phyloP scores from a whole-genome alignment of 2,113 vertebrate species.

The Prunella himalayana region DNA sequence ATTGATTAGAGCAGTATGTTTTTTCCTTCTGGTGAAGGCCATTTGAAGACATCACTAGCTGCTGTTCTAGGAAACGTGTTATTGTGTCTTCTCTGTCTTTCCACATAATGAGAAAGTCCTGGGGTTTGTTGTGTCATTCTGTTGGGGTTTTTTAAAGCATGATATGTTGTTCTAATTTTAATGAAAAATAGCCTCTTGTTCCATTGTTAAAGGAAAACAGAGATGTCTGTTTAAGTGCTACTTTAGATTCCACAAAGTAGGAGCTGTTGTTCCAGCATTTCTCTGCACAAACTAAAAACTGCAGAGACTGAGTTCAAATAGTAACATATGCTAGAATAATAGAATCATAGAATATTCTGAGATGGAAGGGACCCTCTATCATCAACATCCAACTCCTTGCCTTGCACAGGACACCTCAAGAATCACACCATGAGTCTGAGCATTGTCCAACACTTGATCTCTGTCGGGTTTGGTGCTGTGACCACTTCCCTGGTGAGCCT shows the following conservation, averaged over 20 bases:
- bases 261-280: not conserved
- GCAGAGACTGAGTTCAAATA: not conserved
- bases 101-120: conserved; percentile 28
- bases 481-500: accelerated
- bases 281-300: not conserved
- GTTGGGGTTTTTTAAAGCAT: not conserved
- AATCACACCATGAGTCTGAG: not conserved
- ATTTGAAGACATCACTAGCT: conserved; percentile 61
- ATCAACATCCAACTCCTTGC: not conserved
- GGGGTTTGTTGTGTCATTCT: conserved; percentile 23
- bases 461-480: not conserved
- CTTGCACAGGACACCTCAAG: not conserved
- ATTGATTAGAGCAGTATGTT: conserved; percentile 69
- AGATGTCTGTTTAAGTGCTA: not conserved
- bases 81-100: conserved; percentile 56
- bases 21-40: conserved; percentile 58
- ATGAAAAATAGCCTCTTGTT: not conserved
- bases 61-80: conserved; percentile 66
- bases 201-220: not conserved
- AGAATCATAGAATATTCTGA: not conserved
- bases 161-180: conserved; percentile 8
- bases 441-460: accelerated
- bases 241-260: not conserved
- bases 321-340: not conserved
- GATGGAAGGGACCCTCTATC: accelerated